Percentiles rank a stretch among this genome's conserved stretches.
These are phyloP conservation scores for Daphoenositta chrysoptera DNA, from an alignment of 2,113 vertebrate species.

Conservation along the genomic window DNA sequence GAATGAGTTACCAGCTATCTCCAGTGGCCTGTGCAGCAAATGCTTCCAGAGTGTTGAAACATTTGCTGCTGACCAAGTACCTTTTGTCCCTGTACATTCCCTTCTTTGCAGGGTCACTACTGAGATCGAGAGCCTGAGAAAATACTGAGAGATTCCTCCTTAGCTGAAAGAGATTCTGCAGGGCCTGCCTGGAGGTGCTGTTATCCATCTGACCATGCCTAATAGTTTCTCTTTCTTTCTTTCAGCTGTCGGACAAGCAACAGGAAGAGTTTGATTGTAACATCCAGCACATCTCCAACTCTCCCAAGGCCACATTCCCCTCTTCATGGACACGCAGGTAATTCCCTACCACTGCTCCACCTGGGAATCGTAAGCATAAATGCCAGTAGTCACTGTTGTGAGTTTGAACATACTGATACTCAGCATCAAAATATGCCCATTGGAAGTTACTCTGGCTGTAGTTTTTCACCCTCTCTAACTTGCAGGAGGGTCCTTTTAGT, in stretches of 20 bases:
- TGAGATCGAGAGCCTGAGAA: background rate
- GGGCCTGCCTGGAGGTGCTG: background rate
- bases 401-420: background rate
- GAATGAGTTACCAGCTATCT: background rate
- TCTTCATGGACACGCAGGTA: constrained; percentile 92
- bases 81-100: background rate
- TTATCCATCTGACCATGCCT: background rate
- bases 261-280: constrained; percentile 97
- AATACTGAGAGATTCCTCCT: background rate
- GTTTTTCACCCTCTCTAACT: background rate
- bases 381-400: background rate
- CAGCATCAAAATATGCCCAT: background rate
- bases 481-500: background rate
- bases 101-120: background rate
- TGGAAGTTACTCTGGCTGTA: background rate
- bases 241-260: constrained; percentile 95
- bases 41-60: background rate
- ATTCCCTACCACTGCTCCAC: background rate
- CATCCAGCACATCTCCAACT: constrained; percentile 96
- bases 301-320: constrained; percentile 94
- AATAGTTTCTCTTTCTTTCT: background rate
- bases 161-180: background rate
- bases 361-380: background rate
- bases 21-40: background rate
- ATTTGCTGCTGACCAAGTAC: background rate